Base-by-base conservation (phyloP, 2,797 vertebrate species). In the Megalops cyprinoides region DNA sequence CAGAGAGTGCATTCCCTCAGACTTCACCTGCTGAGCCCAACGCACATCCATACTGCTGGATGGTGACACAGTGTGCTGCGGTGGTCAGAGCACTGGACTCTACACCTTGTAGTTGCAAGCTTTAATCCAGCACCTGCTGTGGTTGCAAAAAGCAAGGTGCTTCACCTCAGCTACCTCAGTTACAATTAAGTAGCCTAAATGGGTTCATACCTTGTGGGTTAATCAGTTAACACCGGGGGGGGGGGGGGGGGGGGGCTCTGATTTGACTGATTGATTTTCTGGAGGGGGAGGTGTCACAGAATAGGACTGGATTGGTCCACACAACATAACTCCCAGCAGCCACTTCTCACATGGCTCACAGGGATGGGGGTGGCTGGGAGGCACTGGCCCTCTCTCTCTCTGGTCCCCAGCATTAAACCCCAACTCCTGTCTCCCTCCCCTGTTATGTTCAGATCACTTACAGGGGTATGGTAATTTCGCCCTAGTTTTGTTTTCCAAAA, bases 401-500 rank as follows among this genome's bases (percentile, higher is more conserved):
- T n/a, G 15, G 73, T 46, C 42, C 46, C 71, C 23, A 28, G n/a
- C 3, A 49, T n/a, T n/a, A n/a, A n/a, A n/a, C n/a, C n/a, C 7
- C 51, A 51, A 12, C 39, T 42, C 31, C 37, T 31, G 28, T 37
- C 37, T 37, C n/a, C 25, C 48, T 1, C 10, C n/a, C 9, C 60
- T 1, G 18, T 46, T 39, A 2, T 5, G 0, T 1, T 15, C 12
- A 25, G 23, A 77, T 42, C 75, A 5, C 75, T 28, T 34, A 14
- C 51, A 39, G 75, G 18, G 53, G 42, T 42, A 77, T 77, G 53
- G 34, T 58, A 55, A 77, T 77, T 42, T 77, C 75, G 77, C 34
- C 75, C 75, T 14, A 23, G 31, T 58, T 77, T 39, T 31, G 48
- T 53, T 76, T 76, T 23, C 6, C 25, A 71, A 9, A 25, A 74